Evolutionary conservation across 2,888 invertebrate genomes (phyloP).

Genomic region (Diaperis boleti): DNA sequence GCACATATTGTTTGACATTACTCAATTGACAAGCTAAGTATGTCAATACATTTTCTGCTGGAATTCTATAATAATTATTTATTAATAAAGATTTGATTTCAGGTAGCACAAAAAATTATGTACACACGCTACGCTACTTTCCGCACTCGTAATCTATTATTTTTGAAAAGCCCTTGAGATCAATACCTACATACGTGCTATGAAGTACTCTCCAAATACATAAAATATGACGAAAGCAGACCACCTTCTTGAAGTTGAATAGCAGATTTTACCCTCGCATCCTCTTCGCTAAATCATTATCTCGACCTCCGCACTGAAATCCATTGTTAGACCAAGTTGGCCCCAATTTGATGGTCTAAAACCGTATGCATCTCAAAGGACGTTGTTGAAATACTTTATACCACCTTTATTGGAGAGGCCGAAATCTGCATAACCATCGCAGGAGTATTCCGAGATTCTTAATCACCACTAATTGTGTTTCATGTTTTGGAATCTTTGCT

Average conservation of each 20-base stretch:
- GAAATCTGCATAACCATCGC: background rate
- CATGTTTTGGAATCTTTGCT: background rate
- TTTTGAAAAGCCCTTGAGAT: too few species aligned
- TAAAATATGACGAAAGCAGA: slow-evolving; percentile 14
- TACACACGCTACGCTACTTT: too few species aligned
- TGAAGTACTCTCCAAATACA: slow-evolving; percentile 11
- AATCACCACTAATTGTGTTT: background rate
- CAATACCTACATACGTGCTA: slow-evolving; percentile 17
- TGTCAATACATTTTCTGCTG: too few species aligned
- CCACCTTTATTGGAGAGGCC: slow-evolving; percentile 1
- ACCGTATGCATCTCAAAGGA: slow-evolving; percentile 5
- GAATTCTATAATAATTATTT: too few species aligned
- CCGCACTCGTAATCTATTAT: too few species aligned
- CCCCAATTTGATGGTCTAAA: slow-evolving; percentile 6
- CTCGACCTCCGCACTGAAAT: background rate
- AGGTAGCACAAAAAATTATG: too few species aligned
- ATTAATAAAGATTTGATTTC: too few species aligned
- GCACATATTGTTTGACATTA: too few species aligned
- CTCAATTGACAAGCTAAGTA: too few species aligned
- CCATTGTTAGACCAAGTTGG: slow-evolving; percentile 1
- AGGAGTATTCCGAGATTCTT: background rate
- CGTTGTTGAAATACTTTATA: slow-evolving; percentile 4
- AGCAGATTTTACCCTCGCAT: slow-evolving; percentile 4
- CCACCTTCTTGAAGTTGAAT: slow-evolving; percentile 11
- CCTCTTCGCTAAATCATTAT: slow-evolving; percentile 13